Conservation (phyloP, 2,797 vertebrate genomes). For the Argyrosomus regius region DNA sequence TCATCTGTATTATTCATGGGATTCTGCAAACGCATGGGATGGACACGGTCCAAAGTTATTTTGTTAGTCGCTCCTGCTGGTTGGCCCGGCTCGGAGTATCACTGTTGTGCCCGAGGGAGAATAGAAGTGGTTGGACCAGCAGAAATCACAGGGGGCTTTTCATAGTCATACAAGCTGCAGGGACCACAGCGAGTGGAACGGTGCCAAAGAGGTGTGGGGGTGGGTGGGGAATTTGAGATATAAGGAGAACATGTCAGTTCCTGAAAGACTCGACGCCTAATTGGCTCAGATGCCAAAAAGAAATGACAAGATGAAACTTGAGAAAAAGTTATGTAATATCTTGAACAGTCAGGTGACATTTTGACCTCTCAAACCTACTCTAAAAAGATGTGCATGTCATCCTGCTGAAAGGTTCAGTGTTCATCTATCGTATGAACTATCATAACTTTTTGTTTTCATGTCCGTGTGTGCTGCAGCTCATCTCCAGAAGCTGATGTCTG, state of each 20-base stretch:
- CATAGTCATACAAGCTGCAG: conserved; percentile 29
- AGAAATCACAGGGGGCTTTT: conserved; percentile 67
- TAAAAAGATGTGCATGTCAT: not conserved
- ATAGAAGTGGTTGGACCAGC: conserved; percentile 56
- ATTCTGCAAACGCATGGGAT: conserved; percentile 19
- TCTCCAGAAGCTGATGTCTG: conserved; percentile 97
- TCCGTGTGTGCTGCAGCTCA: conserved; percentile 85
- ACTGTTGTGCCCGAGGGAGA: conserved; percentile 49
- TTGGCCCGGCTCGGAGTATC: conserved; percentile 37
- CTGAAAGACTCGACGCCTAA: conserved; percentile 5
- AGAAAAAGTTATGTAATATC: not conserved
- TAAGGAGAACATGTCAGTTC: not conserved
- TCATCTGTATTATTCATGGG: conserved; percentile 38
- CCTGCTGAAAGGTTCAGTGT: not conserved
- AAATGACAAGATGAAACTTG: not conserved
- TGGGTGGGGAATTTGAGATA: not conserved
- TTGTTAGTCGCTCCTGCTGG: conserved; percentile 20
- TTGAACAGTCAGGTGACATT: not conserved
- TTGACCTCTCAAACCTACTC: not conserved
- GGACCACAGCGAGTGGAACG: conserved; percentile 28
- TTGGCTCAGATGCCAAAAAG: not conserved
- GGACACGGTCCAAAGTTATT: conserved; percentile 16
- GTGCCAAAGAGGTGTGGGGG: conserved; percentile 21
- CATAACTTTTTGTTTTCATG: not conserved
- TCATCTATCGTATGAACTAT: not conserved